Evolutionary conservation across 2,797 vertebrate genomes (phyloP).

Genomic region (Tragopan temminckii): DNA sequence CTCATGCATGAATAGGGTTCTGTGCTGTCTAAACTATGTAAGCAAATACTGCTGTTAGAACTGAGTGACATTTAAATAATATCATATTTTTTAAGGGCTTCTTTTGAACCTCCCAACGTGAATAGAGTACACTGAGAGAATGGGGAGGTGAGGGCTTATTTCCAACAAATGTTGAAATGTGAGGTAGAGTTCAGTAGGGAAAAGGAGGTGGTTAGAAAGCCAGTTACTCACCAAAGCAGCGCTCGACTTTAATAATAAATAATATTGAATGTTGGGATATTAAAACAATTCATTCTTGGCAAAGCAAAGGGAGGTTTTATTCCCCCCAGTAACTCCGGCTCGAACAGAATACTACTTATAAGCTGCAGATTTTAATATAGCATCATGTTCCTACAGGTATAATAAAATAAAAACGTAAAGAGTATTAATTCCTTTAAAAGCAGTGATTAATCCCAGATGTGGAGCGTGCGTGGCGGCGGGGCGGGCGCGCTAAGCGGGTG

Average conservation of each 20-base stretch:
- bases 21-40: slow-evolving; percentile 42
- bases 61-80: slow-evolving; percentile 58
- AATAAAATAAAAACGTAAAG: slow-evolving; percentile 85
- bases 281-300: slow-evolving; percentile 87
- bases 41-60: slow-evolving; percentile 48
- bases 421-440: slow-evolving; percentile 85
- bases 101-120: not conserved
- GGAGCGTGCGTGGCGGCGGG: slow-evolving; percentile 46
- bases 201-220: slow-evolving; percentile 76
- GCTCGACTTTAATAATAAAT: slow-evolving; percentile 85
- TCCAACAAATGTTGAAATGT: slow-evolving; percentile 21
- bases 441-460: slow-evolving; percentile 85
- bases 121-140: not conserved
- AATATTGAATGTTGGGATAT: slow-evolving; percentile 86
- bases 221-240: slow-evolving; percentile 74
- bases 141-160: not conserved
- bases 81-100: not conserved
- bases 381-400: slow-evolving; percentile 82
- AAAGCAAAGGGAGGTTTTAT: slow-evolving; percentile 78
- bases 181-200: slow-evolving; percentile 49
- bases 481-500: slow-evolving; percentile 22
- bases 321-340: slow-evolving; percentile 75
- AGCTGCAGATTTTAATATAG: slow-evolving; percentile 83
- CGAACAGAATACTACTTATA: slow-evolving; percentile 80
- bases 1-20: slow-evolving; percentile 40